Percentiles rank a stretch among this genome's conserved stretches.
Evolutionary conservation across 2,888 invertebrate genomes (phyloP).

Genomic region (Hypena proboscidalis): DNA sequence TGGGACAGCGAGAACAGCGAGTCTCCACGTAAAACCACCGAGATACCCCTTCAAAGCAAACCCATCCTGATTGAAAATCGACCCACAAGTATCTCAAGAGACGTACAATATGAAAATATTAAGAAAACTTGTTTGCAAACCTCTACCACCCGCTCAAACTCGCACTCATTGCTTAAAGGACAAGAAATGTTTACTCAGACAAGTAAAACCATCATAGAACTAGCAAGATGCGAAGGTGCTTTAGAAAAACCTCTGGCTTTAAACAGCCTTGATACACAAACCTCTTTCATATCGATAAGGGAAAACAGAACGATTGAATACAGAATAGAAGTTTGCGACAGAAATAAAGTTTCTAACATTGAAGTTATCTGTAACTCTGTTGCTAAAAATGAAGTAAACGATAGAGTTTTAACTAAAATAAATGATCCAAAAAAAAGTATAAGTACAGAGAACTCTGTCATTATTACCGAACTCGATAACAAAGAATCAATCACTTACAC

Average conservation of each 20-base stretch:
- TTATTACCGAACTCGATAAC: too few species aligned
- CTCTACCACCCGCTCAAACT: slow-evolving; percentile 46
- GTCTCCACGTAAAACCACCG: slow-evolving; percentile 43
- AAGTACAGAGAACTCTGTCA: too few species aligned
- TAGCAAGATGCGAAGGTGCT: slow-evolving; percentile 66
- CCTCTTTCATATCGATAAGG: slow-evolving; percentile 68
- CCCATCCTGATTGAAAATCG: slow-evolving; percentile 50
- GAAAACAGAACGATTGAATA: slow-evolving; percentile 66
- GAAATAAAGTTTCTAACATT: slow-evolving; percentile 7
- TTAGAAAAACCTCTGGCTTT: slow-evolving; percentile 31
- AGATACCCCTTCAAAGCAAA: too few species aligned
- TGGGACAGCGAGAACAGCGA: slow-evolving; percentile 69
- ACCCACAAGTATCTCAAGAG: slow-evolving; percentile 15
- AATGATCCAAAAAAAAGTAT: too few species aligned
- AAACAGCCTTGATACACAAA: slow-evolving; percentile 71
- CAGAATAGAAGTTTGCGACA: slow-evolving; percentile 52
- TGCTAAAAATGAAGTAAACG: too few species aligned
- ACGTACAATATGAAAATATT: slow-evolving; percentile 31
- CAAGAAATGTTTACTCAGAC: slow-evolving; percentile 83
- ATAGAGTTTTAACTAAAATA: too few species aligned
- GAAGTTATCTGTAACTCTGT: neutral
- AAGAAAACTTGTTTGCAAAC: slow-evolving; percentile 38
- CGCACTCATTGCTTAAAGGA: slow-evolving; percentile 51
- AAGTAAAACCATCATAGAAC: slow-evolving; percentile 84
- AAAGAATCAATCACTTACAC: too few species aligned